These are phyloP conservation scores for Amphiprion percula DNA, from an alignment of 2,113 vertebrate species.

Conservation along the genomic window DNA sequence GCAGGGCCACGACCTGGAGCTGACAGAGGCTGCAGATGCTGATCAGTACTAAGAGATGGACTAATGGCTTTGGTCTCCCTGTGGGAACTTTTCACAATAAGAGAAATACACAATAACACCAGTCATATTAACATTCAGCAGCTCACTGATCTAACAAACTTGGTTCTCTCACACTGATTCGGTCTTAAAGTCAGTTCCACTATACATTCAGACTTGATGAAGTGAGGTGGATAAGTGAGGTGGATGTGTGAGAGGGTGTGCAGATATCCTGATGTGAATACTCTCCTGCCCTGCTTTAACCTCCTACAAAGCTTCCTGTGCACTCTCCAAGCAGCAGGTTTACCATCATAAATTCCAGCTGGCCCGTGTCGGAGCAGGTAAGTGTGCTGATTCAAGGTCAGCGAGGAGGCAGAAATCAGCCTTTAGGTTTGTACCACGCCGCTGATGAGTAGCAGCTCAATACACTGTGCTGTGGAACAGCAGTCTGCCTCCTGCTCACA, in stretches of 20 bases:
- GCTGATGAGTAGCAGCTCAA: neutral
- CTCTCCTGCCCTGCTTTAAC: conserved; percentile 41
- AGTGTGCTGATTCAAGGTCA: conserved; percentile 38
- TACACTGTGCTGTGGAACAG: neutral
- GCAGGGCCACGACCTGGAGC: too few relatives aligned
- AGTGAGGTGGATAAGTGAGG: neutral
- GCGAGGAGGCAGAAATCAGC: neutral
- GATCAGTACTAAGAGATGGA: too few relatives aligned
- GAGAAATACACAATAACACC: neutral
- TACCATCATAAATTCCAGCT: conserved; percentile 1
- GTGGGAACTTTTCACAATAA: neutral
- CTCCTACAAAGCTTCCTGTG: conserved; percentile 32
- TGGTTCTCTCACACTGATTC: neutral
- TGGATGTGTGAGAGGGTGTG: conserved; percentile 1
- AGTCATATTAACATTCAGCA: neutral
- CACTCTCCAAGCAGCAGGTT: conserved; percentile 50
- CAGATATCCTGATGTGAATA: conserved; percentile 53
- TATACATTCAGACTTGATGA: neutral
- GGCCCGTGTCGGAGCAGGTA: conserved; percentile 16
- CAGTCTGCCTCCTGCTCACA: conserved; percentile 19
- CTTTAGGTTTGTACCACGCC: conserved; percentile 6
- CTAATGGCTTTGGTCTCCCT: too few relatives aligned
- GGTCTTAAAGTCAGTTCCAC: neutral
- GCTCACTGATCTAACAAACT: too few relatives aligned
- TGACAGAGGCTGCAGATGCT: too few relatives aligned